These are phyloP conservation scores for Lasioglossum albipes DNA, from an alignment of 1,140 invertebrate species.

Conservation along the genomic window DNA sequence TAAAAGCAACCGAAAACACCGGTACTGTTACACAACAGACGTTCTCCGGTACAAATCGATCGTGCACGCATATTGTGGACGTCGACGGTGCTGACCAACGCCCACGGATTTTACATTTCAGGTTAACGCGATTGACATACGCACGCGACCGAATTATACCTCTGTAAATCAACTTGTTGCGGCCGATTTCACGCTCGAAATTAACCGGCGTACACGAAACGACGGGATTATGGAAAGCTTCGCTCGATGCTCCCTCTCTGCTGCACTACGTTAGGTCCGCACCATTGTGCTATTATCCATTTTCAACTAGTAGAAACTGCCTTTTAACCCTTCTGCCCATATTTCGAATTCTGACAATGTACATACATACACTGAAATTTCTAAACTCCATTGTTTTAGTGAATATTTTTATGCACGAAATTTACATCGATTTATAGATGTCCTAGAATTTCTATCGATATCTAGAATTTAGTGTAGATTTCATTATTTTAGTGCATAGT, in stretches of 20 bases:
- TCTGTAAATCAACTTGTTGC: conserved; percentile 14
- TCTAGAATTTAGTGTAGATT: no score
- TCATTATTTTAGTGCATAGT: no score
- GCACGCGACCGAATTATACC: conserved; percentile 27
- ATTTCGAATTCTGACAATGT: no score
- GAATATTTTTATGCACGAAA: no score
- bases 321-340: no score
- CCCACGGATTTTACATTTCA: conserved; percentile 71
- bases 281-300: no score
- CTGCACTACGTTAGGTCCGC: background rate
- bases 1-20: conserved; percentile 39
- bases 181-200: background rate
- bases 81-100: conserved; percentile 61
- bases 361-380: no score
- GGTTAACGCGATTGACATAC: conserved; percentile 61
- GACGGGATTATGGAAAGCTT: background rate
- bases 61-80: conserved; percentile 43
- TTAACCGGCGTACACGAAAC: background rate
- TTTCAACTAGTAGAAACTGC: no score
- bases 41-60: conserved; percentile 32
- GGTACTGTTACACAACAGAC: conserved; percentile 45
- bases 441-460: no score
- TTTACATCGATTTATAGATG: no score
- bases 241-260: background rate
- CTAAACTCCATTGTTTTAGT: no score